Evolutionary conservation across 2,888 invertebrate species (phyloP).

Genomic region (Drosophila peninsularis): DNA sequence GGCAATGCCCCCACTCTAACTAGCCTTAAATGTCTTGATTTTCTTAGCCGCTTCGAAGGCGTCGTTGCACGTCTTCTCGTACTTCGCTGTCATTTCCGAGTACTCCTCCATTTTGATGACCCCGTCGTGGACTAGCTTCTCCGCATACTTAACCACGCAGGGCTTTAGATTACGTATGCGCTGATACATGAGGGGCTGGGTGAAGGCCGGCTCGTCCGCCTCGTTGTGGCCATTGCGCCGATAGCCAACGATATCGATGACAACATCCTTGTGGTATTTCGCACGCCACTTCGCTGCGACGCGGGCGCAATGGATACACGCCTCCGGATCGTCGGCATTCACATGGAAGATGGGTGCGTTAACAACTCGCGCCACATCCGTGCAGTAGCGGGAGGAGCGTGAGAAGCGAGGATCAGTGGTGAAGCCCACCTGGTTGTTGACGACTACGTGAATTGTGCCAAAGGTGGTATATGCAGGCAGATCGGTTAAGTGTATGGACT

Average conservation of each 20-base stretch:
- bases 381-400: slow-evolving; percentile 94
- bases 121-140: slow-evolving; percentile 89
- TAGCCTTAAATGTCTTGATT: slow-evolving; percentile 86
- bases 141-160: slow-evolving; percentile 88
- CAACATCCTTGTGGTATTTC: slow-evolving; percentile 92
- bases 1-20: too few species aligned
- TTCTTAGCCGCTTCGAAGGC: slow-evolving; percentile 88
- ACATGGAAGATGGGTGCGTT: slow-evolving; percentile 97
- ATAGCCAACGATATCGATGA: slow-evolving; percentile 93
- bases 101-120: slow-evolving; percentile 88
- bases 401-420: slow-evolving; percentile 95
- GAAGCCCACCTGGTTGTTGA: slow-evolving; percentile 93
- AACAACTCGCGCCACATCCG: slow-evolving; percentile 93
- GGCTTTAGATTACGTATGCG: slow-evolving; percentile 88
- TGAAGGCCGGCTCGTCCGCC: slow-evolving; percentile 96
- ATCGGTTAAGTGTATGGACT: slow-evolving; percentile 87
- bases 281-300: slow-evolving; percentile 95
- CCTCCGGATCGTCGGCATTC: slow-evolving; percentile 96
- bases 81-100: slow-evolving; percentile 83
- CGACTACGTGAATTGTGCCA: slow-evolving; percentile 87
- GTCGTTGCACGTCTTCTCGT: slow-evolving; percentile 85
- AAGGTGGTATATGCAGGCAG: slow-evolving; percentile 87
- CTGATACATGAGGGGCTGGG: slow-evolving; percentile 96
- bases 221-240: slow-evolving; percentile 96
- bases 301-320: slow-evolving; percentile 93